Evolutionary conservation across 1,140 invertebrate genomes (phyloP).

Genomic region (Uloborus diversus): DNA sequence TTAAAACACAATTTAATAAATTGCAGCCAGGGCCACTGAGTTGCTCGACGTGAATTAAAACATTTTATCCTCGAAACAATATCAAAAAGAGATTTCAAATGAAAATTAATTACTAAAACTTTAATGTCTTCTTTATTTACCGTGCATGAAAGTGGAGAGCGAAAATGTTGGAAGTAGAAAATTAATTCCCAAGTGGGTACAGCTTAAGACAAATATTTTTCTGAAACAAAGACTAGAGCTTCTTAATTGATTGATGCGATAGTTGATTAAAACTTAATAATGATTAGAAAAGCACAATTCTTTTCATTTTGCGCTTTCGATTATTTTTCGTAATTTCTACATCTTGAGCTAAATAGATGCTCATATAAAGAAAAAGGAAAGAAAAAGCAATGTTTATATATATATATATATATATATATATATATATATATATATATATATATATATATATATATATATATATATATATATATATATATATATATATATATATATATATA

Average conservation of each 20-base stretch:
- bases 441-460: too few relatives aligned
- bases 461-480: too few relatives aligned
- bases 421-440: too few relatives aligned
- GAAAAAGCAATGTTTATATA: neutral
- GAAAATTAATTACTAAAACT: conserved; percentile 21
- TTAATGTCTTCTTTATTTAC: neutral
- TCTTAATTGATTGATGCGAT: conserved; percentile 43
- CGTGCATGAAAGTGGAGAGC: neutral
- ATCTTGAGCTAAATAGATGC: neutral
- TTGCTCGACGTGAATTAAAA: neutral
- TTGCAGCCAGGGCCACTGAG: neutral
- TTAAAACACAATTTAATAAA: neutral
- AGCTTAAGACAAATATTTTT: conserved; percentile 1
- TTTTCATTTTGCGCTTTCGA: neutral
- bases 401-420: too few relatives aligned
- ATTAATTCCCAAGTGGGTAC: neutral
- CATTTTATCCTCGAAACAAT: neutral
- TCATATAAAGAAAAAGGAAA: neutral
- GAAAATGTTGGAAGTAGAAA: neutral
- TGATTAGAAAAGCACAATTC: neutral
- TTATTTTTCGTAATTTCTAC: neutral
- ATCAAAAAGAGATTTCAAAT: neutral
- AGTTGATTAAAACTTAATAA: conserved; percentile 38
- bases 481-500: too few relatives aligned
- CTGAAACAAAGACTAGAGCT: neutral